Conservation (phyloP, 2,113 vertebrate genomes). For the Gymnorhina tibicen region DNA sequence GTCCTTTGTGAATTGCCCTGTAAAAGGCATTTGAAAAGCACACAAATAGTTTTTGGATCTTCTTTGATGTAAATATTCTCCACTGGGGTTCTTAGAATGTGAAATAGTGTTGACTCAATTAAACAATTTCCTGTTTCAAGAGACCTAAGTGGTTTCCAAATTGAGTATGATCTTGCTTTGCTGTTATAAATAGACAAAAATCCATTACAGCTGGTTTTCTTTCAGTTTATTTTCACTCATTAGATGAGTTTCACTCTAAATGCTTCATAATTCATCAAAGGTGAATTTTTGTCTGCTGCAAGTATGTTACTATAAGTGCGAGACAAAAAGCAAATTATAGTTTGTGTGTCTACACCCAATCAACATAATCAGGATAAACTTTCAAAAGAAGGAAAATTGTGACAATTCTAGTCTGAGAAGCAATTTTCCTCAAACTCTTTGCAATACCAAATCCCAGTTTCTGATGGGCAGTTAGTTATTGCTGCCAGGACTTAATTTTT, state of each 20-base stretch:
- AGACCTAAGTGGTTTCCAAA: not conserved
- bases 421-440: not conserved
- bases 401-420: not conserved
- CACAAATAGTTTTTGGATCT: not conserved
- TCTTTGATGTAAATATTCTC: not conserved
- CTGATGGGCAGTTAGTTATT: not conserved
- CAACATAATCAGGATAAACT: not conserved
- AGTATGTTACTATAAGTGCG: not conserved
- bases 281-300: not conserved
- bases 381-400: not conserved
- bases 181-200: not conserved
- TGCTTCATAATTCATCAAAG: not conserved
- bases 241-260: not conserved
- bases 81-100: not conserved
- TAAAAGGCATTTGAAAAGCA: not conserved
- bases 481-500: not conserved
- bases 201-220: not conserved
- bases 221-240: not conserved
- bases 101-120: not conserved
- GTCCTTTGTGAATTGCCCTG: not conserved
- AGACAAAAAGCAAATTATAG: not conserved
- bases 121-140: not conserved
- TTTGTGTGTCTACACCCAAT: not conserved
- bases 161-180: not conserved
- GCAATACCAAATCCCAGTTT: not conserved